Evolutionary conservation across 2,113 vertebrate species (phyloP), one percentile per base, ranked within the genome.

Genomic region (Pangasianodon hypophthalmus): DNA sequence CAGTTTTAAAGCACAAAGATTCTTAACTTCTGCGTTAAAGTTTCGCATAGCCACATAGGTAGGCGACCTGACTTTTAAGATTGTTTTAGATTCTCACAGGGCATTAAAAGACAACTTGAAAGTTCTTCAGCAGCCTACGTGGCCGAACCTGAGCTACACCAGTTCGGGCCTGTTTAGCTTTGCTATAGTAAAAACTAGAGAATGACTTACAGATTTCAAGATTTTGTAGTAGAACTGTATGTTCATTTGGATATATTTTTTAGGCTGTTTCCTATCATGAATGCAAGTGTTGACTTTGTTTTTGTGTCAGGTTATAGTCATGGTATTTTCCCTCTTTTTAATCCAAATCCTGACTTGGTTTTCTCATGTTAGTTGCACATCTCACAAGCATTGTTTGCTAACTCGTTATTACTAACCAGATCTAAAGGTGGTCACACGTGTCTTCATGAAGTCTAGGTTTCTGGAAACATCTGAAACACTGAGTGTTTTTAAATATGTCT

Each of bases 41-140:
- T 46, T 86, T 32, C 11, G 26, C 7, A n/a, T 13, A 64, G 19
- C 41, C 11, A 80, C 11, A 52, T 4, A 89, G 87, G 88, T 89
- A 89, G 32, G 54, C 14, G 29, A 73, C 2, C 3, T 54, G 75
- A 26, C 5, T 54, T n/a, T 62, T 54, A 56, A 82, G 10, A n/a
- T 19, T 32, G 52, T 56, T 24, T 37, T 32, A 41, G 1, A 37
- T 26, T 29, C 3, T 58, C 24, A 71, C 13, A 32, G 0, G 26
- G 6, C 69, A 56, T 89, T 84, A 56, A 52, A n/a, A 48, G 4
- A 19, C 56, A 84, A 62, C 6, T n/a, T 80, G 46, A 64, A 54
- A 87, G 18, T 41, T 84, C 46, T 85, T 85, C 6, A 56, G 32
- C 18, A 67, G 86, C 14, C 62, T 85, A 88, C 91, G 86, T 92